Percentiles rank a stretch among this genome's conserved stretches.
phyloP scores from a whole-genome alignment of 2,797 vertebrate species.

The Acanthiza pusilla region DNA sequence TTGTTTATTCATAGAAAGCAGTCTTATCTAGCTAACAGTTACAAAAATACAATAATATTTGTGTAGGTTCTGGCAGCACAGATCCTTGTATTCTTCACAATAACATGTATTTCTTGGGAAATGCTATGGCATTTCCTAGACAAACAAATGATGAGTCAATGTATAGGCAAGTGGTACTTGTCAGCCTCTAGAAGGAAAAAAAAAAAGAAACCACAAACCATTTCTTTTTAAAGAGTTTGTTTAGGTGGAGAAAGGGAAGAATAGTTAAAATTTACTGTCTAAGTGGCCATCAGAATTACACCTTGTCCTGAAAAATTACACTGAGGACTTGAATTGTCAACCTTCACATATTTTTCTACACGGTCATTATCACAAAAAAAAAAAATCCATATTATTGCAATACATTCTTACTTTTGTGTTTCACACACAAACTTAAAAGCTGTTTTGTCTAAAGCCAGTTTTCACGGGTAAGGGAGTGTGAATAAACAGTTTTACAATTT shows the following conservation, averaged over 20 bases:
- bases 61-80: neutral
- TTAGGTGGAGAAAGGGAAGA: neutral
- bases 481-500: neutral
- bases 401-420: neutral
- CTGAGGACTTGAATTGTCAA: neutral
- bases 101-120: neutral
- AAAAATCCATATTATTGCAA: neutral
- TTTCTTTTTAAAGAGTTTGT: neutral
- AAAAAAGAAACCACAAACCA: neutral
- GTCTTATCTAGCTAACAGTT: neutral
- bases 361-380: neutral
- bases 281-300: neutral
- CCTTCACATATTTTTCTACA: accelerated
- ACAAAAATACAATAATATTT: neutral
- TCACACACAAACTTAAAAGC: neutral
- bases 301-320: neutral
- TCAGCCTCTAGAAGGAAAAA: neutral
- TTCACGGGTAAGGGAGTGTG: neutral
- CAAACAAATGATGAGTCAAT: neutral
- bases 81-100: neutral
- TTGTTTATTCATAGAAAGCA: neutral
- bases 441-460: neutral
- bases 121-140: neutral
- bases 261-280: neutral
- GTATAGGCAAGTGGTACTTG: neutral